Base-by-base conservation (phyloP, 2,888 invertebrate species). In the Cetonia aurata region DNA sequence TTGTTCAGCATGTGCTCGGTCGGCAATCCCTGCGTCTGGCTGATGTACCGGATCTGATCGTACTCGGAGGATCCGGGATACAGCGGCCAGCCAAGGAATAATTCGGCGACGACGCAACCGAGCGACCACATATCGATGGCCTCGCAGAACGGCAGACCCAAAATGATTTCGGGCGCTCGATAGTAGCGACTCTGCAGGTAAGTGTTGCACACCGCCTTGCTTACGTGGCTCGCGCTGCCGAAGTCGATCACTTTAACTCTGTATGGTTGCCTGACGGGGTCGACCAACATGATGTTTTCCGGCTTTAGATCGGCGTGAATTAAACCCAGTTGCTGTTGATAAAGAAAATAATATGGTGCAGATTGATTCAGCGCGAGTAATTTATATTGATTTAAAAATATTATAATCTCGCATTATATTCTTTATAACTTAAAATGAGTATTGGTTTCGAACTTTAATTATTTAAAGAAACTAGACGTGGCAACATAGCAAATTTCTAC, bases 61-160 rank as follows among this genome's bases (percentile, higher is more conserved):
- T 99, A 99, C 87, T 99, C 99, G 15, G 98, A 98, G 66, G 97
- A 96, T 75, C 99, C 99, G 0, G 99, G 99, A 87, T 99, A 99
- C 44, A 99, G 88, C 13, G 99, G 99, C 99, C 99, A 99, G 75
- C 99, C 99, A 53, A 99, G 90, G 87, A 99, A 99, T 77, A 99
- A 88, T 85, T 99, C 99, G 1, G 99, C 99, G 56, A 99, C 98
- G 74, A 99, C 99, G 86, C 99, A 99, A 71, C 99, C 99, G 76
- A 99, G 87, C 6, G 98, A 99, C 99, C 99, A 99, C 99, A 99
- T 99, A 86, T 99, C 99, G 80, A 99, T 99, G 12, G 99, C 97
- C 86, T 99, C 99, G 87, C 98, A 98, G 87, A 99, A 99, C 73
- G 98, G 99, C 79, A 99, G 88, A 19, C 99, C 99, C 80, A 98